Percentiles rank a stretch among this genome's conserved stretches.
Evolutionary conservation across 2,113 vertebrate species (phyloP).

Genomic region (Plecotus auritus): DNA sequence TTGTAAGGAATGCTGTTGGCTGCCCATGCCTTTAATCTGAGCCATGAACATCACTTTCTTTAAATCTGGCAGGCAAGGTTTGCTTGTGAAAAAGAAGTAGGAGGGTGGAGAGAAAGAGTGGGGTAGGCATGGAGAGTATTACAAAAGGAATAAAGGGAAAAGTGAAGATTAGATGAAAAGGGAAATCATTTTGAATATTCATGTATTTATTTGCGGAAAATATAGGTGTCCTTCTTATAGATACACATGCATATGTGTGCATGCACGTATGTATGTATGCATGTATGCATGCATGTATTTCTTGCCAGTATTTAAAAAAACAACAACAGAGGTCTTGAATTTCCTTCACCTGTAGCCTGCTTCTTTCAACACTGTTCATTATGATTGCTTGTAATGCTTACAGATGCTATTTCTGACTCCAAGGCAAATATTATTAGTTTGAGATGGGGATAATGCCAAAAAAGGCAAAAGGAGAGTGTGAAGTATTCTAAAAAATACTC

Average conservation of each 20-base stretch:
- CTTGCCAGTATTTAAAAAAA: not conserved
- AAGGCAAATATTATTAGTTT: not conserved
- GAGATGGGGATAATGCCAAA: not conserved
- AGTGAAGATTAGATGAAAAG: not conserved
- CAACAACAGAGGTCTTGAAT: not conserved
- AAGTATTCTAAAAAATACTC: not conserved
- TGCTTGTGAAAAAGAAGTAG: not conserved
- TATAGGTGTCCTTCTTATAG: too few species aligned
- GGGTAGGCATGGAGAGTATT: not conserved
- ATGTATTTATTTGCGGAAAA: not conserved
- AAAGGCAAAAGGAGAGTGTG: not conserved
- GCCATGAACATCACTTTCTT: not conserved
- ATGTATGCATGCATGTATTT: not conserved
- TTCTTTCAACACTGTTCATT: not conserved
- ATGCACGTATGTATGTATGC: fast-evolving
- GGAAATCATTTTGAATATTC: constrained; percentile 24
- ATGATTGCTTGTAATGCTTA: not conserved
- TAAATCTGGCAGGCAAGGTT: not conserved
- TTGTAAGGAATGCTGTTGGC: not conserved
- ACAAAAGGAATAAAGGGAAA: constrained; percentile 12
- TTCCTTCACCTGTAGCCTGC: not conserved
- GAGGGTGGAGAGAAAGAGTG: not conserved
- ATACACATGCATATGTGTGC: fast-evolving
- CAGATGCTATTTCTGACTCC: not conserved
- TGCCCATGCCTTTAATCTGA: constrained; percentile 21